phyloP scores from a whole-genome alignment of 2,113 vertebrate genomes.

The Chionomys nivalis region DNA sequence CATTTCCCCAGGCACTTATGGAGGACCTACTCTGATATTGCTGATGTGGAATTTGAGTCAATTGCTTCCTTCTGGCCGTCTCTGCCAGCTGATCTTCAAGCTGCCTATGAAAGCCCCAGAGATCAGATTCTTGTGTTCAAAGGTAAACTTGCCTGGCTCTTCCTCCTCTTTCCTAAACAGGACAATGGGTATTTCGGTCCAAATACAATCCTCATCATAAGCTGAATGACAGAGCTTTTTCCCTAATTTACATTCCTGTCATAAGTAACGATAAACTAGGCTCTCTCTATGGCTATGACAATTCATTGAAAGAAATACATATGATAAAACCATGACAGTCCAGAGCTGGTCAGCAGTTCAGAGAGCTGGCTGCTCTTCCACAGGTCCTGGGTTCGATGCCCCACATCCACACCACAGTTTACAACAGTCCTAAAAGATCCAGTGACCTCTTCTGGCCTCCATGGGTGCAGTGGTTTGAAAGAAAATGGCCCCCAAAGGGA shows the following conservation, averaged over 20 bases:
- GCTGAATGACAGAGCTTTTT: background rate
- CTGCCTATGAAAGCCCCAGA: conserved; percentile 88
- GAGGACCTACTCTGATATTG: conserved; percentile 86
- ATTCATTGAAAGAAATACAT: background rate
- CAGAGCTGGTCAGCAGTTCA: background rate
- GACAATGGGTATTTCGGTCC: background rate
- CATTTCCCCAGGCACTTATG: conserved; percentile 90
- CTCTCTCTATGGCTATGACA: background rate
- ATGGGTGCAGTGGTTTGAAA: background rate
- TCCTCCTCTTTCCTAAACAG: background rate
- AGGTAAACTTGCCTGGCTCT: conserved; percentile 79
- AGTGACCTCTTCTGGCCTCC: background rate
- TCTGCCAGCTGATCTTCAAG: conserved; percentile 89
- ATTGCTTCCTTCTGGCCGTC: conserved; percentile 91
- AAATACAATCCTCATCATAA: background rate
- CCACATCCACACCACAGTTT: background rate
- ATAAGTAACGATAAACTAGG: background rate
- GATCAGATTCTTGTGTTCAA: conserved; percentile 87
- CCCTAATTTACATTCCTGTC: background rate
- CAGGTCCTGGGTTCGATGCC: background rate
- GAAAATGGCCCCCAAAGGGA: background rate
- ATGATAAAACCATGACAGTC: background rate
- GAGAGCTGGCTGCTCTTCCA: background rate
- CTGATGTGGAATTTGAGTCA: conserved; percentile 82
- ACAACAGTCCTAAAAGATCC: background rate